A percentile compares a stretch with the other conserved stretches of the same genome.
These are phyloP conservation scores for Ceratotherium simum DNA, from an alignment of 2,113 vertebrate species.

Conservation along the genomic window DNA sequence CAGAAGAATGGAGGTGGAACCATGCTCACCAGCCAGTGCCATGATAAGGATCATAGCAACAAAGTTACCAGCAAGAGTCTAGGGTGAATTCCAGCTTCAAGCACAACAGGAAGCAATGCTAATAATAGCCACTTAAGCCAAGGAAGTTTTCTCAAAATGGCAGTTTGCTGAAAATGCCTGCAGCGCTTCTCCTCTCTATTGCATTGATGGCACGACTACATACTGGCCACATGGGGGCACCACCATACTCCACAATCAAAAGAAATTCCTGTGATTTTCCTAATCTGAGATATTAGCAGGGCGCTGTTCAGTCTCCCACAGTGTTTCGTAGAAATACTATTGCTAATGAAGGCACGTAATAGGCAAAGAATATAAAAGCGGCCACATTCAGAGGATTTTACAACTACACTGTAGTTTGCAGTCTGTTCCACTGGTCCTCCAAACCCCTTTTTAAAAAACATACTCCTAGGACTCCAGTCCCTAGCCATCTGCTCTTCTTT, in stretches of 20 bases:
- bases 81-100: neutral
- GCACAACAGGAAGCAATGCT: neutral
- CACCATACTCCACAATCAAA: conserved; percentile 35
- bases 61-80: neutral
- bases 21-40: neutral
- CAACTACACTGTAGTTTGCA: neutral
- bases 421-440: neutral
- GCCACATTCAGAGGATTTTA: neutral
- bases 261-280: neutral
- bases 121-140: neutral
- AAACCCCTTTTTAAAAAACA: neutral
- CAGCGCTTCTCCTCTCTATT: neutral
- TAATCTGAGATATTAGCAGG: neutral
- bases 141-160: conserved; percentile 44
- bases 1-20: neutral
- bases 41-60: neutral
- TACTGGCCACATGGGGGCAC: conserved; percentile 49
- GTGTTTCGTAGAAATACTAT: neutral
- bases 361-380: conserved; percentile 8
- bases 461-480: neutral
- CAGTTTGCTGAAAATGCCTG: neutral
- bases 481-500: neutral
- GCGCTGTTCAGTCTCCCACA: neutral
- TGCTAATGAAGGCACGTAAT: neutral
- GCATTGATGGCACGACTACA: neutral